These are phyloP conservation scores for Lophius piscatorius DNA, from an alignment of 2,113 vertebrate species.

Conservation along the genomic window DNA sequence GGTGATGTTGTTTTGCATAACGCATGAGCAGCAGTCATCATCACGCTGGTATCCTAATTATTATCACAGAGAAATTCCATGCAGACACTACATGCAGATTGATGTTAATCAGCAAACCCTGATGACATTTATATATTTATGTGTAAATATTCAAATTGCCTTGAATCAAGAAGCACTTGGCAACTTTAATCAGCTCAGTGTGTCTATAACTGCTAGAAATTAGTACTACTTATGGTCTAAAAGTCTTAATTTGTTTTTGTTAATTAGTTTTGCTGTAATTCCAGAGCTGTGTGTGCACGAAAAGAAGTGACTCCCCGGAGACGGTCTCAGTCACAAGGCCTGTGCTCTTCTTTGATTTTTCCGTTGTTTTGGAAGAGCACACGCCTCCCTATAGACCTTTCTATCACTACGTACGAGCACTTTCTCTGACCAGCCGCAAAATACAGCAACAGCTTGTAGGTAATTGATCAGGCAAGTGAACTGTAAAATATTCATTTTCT, in stretches of 20 bases:
- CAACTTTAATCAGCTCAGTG: slow-evolving; percentile 81
- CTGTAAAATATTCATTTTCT: slow-evolving; percentile 99
- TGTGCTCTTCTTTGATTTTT: slow-evolving; percentile 58
- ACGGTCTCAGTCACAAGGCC: slow-evolving; percentile 74
- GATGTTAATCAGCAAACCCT: slow-evolving; percentile 55
- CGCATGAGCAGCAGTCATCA: too few species aligned
- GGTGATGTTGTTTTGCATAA: too few species aligned
- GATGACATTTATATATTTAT: slow-evolving; percentile 50
- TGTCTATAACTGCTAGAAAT: slow-evolving; percentile 85
- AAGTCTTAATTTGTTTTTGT: slow-evolving; percentile 88
- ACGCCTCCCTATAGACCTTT: slow-evolving; percentile 88
- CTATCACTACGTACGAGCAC: slow-evolving; percentile 89
- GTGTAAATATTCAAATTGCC: slow-evolving; percentile 71
- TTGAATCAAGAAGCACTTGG: slow-evolving; percentile 79
- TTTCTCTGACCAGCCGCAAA: slow-evolving; percentile 91
- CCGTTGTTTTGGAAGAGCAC: slow-evolving; percentile 57
- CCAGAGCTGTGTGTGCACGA: slow-evolving; percentile 74
- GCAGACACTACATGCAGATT: slow-evolving; percentile 22
- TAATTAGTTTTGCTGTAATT: slow-evolving; percentile 85
- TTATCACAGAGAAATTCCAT: slow-evolving; percentile 18
- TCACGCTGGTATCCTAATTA: slow-evolving; percentile 4
- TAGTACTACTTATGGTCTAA: slow-evolving; percentile 85
- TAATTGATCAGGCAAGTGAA: slow-evolving; percentile 99
- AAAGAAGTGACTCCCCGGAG: slow-evolving; percentile 70
- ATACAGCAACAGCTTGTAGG: slow-evolving; percentile 99